Evolutionary conservation across 2,113 vertebrate genomes (phyloP).

Genomic region (Xiphophorus hellerii): DNA sequence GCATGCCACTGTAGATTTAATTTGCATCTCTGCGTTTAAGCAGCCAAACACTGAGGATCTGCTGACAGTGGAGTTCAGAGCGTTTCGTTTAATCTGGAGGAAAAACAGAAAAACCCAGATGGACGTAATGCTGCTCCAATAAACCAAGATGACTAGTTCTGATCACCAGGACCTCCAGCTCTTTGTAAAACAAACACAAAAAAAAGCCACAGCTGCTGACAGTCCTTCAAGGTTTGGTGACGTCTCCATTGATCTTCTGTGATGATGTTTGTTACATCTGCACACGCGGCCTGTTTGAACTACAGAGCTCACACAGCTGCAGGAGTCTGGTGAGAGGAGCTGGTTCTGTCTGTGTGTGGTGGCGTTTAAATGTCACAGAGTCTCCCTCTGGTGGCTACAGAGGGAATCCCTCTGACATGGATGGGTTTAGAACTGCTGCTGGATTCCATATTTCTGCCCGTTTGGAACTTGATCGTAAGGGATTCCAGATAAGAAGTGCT

Average conservation of each 20-base stretch:
- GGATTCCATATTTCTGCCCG: background rate
- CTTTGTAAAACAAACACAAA: background rate
- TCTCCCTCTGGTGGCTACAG: slow-evolving; percentile 68
- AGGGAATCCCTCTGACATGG: slow-evolving; percentile 2
- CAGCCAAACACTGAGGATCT: background rate
- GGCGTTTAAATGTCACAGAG: slow-evolving; percentile 10
- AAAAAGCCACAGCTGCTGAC: background rate
- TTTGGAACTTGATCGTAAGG: no score
- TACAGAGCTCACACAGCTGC: background rate
- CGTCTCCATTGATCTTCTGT: background rate
- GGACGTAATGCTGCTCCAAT: background rate
- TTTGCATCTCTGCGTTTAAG: background rate
- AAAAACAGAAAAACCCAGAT: background rate
- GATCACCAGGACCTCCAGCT: background rate
- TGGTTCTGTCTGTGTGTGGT: background rate
- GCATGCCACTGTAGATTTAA: background rate
- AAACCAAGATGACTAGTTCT: background rate
- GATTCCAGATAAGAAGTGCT: no score
- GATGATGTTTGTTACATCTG: background rate
- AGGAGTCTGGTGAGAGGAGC: background rate
- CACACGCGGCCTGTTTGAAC: background rate
- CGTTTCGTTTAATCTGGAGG: background rate
- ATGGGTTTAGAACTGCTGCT: background rate
- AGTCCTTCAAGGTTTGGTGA: background rate
- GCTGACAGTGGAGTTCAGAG: background rate